Evolutionary conservation across 2,888 invertebrate species (phyloP), one percentile per base, ranked within the genome.

Genomic region (Theristus sp.): DNA sequence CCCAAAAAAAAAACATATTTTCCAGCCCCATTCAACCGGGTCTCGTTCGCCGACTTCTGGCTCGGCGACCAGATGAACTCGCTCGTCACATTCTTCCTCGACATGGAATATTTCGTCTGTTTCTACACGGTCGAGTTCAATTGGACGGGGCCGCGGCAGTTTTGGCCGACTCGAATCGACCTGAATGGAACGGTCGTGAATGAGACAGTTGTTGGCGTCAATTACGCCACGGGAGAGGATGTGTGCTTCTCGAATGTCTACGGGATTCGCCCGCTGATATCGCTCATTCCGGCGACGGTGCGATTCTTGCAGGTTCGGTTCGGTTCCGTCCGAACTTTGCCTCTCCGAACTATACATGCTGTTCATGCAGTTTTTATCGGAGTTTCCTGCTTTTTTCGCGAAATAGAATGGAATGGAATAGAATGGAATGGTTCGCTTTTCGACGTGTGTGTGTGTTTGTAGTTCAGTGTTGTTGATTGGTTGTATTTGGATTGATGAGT

Each of bases 241-340:
- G 82, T 84, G 66, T 82, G 84, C 66, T 81, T 83, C 69, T 82
- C 82, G 63, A 84, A 83, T 70, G 66, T 67, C 1, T 82, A 84
- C 65, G 81, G 86, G 57, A 80, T 88, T 31, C 81, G 91, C 54
- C 85, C 90, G 0, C 77, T 93, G 17, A 86, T 96, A 46, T 86
- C 86, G 69, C 86, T 90, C 68, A 78, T 98, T 27, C 98, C 98
- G 0, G 94, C 96, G 0, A 94, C 93, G 90, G 89, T 90, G 66
- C 84, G 98, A 31, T 96, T 98, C 78, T 89, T 91, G 60, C 54
- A 54, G 54, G 54, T 54, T 27, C 13, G 49, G 10, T n/a, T n/a
- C n/a, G n/a, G n/a, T n/a, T n/a, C n/a, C n/a, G n/a, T n/a, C n/a
- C n/a, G n/a, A n/a, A n/a, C n/a, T n/a, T n/a, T n/a, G n/a, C n/a